Evolutionary conservation across 2,113 vertebrate species (phyloP).

Genomic region (Petromus typicus): DNA sequence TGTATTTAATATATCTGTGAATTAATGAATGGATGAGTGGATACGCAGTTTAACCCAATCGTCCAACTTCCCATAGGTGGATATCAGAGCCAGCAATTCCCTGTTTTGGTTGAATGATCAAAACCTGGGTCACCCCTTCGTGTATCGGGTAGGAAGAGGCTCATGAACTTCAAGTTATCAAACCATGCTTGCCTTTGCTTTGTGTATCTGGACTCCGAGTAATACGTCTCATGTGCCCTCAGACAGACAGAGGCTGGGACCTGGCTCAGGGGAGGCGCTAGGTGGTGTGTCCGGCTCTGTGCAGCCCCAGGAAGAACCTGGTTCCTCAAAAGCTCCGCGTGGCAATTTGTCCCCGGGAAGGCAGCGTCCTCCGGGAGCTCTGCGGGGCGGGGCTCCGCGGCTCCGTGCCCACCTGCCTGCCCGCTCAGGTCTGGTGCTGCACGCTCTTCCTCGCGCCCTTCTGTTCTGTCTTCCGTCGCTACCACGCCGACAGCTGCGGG

Average conservation of each 20-base stretch:
- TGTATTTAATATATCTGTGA: not conserved
- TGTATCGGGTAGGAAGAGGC: not conserved
- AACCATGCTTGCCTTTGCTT: not conserved
- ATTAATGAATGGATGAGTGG: not conserved
- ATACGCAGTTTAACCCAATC: not conserved
- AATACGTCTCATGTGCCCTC: rapidly evolving
- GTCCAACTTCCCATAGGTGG: not conserved
- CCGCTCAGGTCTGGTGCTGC: conserved; percentile 79
- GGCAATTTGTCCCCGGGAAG: conserved; percentile 59
- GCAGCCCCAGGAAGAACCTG: not conserved
- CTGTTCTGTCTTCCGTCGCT: conserved; percentile 85
- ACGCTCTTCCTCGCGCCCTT: conserved; percentile 86
- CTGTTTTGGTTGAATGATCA: conserved; percentile 32
- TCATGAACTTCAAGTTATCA: not conserved
- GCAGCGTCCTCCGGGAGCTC: conserved; percentile 63
- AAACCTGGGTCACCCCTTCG: not conserved
- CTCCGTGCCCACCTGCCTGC: conserved; percentile 83
- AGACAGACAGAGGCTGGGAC: not conserved
- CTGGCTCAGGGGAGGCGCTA: not conserved
- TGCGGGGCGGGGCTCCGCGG: conserved; percentile 50
- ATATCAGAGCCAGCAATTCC: not conserved
- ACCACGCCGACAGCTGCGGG: conserved; percentile 88
- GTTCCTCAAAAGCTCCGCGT: conserved; percentile 33
- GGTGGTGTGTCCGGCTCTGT: not conserved
- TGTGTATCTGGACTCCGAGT: not conserved